phyloP scores from a whole-genome alignment of 2,888 invertebrate genomes.

The Tuberolachnus salignus region DNA sequence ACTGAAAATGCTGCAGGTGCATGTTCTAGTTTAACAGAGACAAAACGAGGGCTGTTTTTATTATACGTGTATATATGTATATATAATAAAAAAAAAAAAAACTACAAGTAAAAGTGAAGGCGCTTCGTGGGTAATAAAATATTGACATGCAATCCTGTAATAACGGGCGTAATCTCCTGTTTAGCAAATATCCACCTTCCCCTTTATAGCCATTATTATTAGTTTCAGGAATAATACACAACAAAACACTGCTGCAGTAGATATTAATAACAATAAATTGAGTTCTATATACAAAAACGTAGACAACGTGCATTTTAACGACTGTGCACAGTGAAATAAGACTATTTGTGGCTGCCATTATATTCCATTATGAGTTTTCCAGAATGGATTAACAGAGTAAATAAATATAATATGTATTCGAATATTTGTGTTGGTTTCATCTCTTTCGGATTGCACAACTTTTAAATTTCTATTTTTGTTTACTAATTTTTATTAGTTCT shows the following conservation, averaged over 20 bases:
- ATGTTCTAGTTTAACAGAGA: constrained; percentile 44
- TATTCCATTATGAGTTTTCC: not conserved
- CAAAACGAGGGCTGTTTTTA: constrained; percentile 37
- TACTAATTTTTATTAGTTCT: too few relatives aligned
- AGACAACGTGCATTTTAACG: constrained; percentile 32
- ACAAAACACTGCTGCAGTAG: not conserved
- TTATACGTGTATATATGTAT: too few relatives aligned
- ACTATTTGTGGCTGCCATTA: constrained; percentile 19
- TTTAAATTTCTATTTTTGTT: too few relatives aligned
- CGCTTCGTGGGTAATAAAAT: constrained; percentile 55
- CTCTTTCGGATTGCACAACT: too few relatives aligned
- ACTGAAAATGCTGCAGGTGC: constrained; percentile 32
- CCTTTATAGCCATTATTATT: constrained; percentile 28
- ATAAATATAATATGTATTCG: too few relatives aligned
- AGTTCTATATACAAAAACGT: not conserved
- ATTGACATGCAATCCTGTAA: constrained; percentile 56
- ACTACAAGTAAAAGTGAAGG: constrained; percentile 45
- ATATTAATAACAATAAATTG: constrained; percentile 53
- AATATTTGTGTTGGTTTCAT: too few relatives aligned
- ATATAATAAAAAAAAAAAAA: constrained; percentile 30
- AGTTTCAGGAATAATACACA: constrained; percentile 41
- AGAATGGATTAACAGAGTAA: too few relatives aligned
- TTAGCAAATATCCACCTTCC: constrained; percentile 48
- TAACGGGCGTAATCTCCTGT: constrained; percentile 52
- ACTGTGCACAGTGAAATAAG: constrained; percentile 30